Percentiles rank a stretch among this genome's conserved stretches.
Evolutionary conservation across 2,888 invertebrate genomes (phyloP).

Genomic region (Ichneumon xanthorius): DNA sequence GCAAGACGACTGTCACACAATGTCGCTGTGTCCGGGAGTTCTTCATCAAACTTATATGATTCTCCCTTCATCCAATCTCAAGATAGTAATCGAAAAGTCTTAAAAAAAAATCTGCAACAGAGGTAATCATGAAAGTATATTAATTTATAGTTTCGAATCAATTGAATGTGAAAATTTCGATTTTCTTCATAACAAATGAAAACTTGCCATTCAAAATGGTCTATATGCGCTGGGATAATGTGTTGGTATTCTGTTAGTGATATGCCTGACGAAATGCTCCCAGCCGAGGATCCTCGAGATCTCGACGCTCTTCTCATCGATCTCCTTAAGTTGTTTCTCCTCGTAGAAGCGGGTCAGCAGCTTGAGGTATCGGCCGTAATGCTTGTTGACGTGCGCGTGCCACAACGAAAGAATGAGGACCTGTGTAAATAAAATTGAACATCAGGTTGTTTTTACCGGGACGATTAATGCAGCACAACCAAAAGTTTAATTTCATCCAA

Average conservation of each 20-base stretch:
- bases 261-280: conserved; percentile 88
- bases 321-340: conserved; percentile 91
- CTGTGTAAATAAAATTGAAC: conserved; percentile 82
- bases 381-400: conserved; percentile 92
- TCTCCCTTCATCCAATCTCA: conserved; percentile 30
- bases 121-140: neutral
- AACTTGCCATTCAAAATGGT: conserved; percentile 87
- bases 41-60: conserved; percentile 32
- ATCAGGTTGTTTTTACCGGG: neutral
- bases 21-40: conserved; percentile 27
- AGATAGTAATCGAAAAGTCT: conserved; percentile 52
- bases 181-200: neutral
- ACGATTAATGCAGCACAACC: neutral
- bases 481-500: conserved; percentile 1
- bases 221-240: conserved; percentile 90
- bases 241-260: conserved; percentile 87
- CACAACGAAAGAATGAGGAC: conserved; percentile 92
- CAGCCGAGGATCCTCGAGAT: conserved; percentile 90
- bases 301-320: conserved; percentile 89
- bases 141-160: neutral
- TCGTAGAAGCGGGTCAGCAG: conserved; percentile 91
- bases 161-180: too few species aligned
- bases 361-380: conserved; percentile 93
- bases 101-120: conserved; percentile 42
- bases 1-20: conserved; percentile 19